These are phyloP conservation scores for Pecten maximus DNA, from an alignment of 2,888 invertebrate genomes.

Conservation along the genomic window DNA sequence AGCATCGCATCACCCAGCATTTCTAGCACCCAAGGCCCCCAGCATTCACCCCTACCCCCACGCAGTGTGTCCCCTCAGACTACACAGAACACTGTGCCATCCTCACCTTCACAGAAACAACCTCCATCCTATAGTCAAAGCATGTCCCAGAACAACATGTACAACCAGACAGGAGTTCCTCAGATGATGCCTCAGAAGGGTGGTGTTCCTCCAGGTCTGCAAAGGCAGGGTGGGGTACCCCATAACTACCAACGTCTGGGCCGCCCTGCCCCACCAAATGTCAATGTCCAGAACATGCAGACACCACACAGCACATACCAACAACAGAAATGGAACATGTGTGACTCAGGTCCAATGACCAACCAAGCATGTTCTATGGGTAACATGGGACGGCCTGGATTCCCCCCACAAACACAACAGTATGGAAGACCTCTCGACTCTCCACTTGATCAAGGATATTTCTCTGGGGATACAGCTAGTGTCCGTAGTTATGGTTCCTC, in stretches of 20 bases:
- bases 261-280: slow-evolving; percentile 75
- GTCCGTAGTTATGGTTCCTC: slow-evolving; percentile 72
- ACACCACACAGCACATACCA: neutral
- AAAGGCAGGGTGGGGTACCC: slow-evolving; percentile 44
- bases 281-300: slow-evolving; percentile 77
- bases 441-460: slow-evolving; percentile 78
- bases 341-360: slow-evolving; percentile 57
- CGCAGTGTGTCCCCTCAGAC: slow-evolving; percentile 61
- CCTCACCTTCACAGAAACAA: slow-evolving; percentile 53
- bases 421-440: slow-evolving; percentile 71
- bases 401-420: slow-evolving; percentile 58
- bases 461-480: slow-evolving; percentile 74
- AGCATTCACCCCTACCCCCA: slow-evolving; percentile 58
- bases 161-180: neutral
- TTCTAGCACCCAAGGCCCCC: slow-evolving; percentile 63
- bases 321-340: slow-evolving; percentile 61
- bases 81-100: slow-evolving; percentile 44
- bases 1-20: slow-evolving; percentile 69
- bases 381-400: slow-evolving; percentile 40
- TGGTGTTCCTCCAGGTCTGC: slow-evolving; percentile 46
- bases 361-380: slow-evolving; percentile 65
- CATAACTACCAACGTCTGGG: slow-evolving; percentile 65
- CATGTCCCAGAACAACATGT: slow-evolving; percentile 22
- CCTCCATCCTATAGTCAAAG: slow-evolving; percentile 48
- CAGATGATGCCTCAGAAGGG: slow-evolving; percentile 48